Evolutionary conservation across 2,113 vertebrate species (phyloP).

Genomic region (Murina feae): DNA sequence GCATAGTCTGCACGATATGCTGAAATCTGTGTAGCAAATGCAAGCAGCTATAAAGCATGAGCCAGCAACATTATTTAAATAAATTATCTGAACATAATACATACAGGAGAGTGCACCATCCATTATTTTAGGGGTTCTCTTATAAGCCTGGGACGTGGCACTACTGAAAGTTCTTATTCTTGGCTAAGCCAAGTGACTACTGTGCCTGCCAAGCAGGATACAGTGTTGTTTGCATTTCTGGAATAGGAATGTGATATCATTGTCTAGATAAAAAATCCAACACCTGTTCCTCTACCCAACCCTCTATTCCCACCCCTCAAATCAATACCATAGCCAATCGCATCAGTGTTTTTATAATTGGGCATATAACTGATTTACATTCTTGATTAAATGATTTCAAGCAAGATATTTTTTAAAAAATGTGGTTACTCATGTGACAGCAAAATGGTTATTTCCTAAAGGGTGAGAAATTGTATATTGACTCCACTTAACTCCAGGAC

Average conservation of each 20-base stretch:
- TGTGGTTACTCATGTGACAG: conserved; percentile 42
- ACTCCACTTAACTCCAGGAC: conserved; percentile 61
- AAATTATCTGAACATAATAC: conserved; percentile 78
- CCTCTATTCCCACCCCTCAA: not conserved
- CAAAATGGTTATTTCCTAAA: conserved; percentile 61
- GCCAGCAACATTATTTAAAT: conserved; percentile 80
- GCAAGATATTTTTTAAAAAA: conserved; percentile 63
- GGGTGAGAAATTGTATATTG: conserved; percentile 64
- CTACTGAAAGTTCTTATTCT: conserved; percentile 37
- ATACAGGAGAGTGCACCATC: conserved; percentile 69
- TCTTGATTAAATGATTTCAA: conserved; percentile 80
- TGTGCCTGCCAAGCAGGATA: conserved; percentile 53
- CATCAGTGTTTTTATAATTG: conserved; percentile 75
- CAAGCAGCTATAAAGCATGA: conserved; percentile 80
- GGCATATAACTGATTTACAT: conserved; percentile 77
- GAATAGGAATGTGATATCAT: conserved; percentile 57
- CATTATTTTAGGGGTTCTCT: conserved; percentile 63
- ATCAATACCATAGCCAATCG: conserved; percentile 63
- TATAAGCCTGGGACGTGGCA: conserved; percentile 33
- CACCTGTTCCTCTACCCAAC: conserved; percentile 55
- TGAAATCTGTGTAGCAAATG: conserved; percentile 82
- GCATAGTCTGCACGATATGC: conserved; percentile 84
- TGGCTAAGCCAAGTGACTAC: conserved; percentile 64
- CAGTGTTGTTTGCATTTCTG: conserved; percentile 61
- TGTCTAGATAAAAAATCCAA: not conserved